These are phyloP conservation scores for Camponotus vicinus DNA, from an alignment of 1,140 invertebrate species.

Conservation along the genomic window DNA sequence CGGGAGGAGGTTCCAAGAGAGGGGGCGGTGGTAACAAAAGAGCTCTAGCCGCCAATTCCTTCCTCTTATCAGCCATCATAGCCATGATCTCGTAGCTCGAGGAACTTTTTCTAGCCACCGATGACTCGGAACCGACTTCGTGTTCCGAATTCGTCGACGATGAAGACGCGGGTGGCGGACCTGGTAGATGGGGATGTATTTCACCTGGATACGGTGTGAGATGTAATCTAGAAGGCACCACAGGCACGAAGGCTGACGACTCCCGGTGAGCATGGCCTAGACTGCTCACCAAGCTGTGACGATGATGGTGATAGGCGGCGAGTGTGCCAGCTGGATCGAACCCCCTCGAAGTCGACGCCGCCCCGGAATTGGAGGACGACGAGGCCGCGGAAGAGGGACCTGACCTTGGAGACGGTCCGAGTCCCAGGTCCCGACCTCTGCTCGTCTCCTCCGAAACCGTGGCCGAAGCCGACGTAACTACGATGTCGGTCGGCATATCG, in stretches of 20 bases:
- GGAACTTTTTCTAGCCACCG: slow-evolving; percentile 83
- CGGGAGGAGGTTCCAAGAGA: slow-evolving; percentile 89
- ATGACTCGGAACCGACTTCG: slow-evolving; percentile 85
- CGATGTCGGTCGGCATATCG: slow-evolving; percentile 84
- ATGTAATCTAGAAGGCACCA: slow-evolving; percentile 92
- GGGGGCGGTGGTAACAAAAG: slow-evolving; percentile 86
- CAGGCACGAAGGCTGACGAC: slow-evolving; percentile 93
- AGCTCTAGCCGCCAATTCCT: slow-evolving; percentile 88
- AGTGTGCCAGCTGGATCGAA: slow-evolving; percentile 88
- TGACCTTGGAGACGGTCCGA: slow-evolving; percentile 73
- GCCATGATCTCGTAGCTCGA: slow-evolving; percentile 93
- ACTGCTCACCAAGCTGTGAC: slow-evolving; percentile 84
- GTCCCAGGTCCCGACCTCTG: slow-evolving; percentile 70
- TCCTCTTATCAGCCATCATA: slow-evolving; percentile 95
- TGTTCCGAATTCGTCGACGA: slow-evolving; percentile 86
- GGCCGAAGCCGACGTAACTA: slow-evolving; percentile 81
- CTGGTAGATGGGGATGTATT: slow-evolving; percentile 87
- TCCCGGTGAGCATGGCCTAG: slow-evolving; percentile 89
- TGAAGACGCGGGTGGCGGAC: slow-evolving; percentile 84
- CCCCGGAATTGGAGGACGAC: slow-evolving; percentile 80
- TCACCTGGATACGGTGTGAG: slow-evolving; percentile 89
- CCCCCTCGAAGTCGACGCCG: slow-evolving; percentile 86
- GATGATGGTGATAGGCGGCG: slow-evolving; percentile 90
- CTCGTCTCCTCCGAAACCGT: slow-evolving; percentile 78
- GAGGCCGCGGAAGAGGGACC: slow-evolving; percentile 67